These are phyloP conservation scores for Drosophila subquinaria DNA, from an alignment of 2,888 invertebrate species.

Conservation along the genomic window DNA sequence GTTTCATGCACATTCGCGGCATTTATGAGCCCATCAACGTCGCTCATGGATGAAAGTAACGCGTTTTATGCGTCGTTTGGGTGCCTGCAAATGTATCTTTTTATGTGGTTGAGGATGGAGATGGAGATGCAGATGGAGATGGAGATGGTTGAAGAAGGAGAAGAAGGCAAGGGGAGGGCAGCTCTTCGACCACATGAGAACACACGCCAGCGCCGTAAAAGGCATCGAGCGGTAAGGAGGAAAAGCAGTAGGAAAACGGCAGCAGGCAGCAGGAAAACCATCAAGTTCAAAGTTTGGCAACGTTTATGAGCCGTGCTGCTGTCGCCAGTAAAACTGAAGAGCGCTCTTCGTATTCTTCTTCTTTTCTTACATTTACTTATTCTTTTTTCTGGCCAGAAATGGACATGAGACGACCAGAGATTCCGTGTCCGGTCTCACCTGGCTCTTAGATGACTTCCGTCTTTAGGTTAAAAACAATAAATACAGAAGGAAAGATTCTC, in stretches of 20 bases:
- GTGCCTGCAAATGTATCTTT: constrained; percentile 81
- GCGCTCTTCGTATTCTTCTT: constrained; percentile 8
- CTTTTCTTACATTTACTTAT: background rate
- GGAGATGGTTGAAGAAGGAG: background rate
- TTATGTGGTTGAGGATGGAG: constrained; percentile 66
- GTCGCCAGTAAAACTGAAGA: constrained; percentile 73
- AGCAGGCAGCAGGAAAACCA: constrained; percentile 63
- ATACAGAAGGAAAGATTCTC: no score
- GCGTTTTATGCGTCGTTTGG: constrained; percentile 82
- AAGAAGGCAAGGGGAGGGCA: background rate
- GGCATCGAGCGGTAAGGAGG: constrained; percentile 31
- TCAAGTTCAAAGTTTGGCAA: constrained; percentile 83
- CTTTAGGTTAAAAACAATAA: no score
- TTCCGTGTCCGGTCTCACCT: constrained; percentile 32
- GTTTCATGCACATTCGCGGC: constrained; percentile 83
- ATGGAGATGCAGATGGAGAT: background rate
- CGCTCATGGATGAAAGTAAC: constrained; percentile 83
- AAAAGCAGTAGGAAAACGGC: constrained; percentile 2
- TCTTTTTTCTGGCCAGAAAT: constrained; percentile 8
- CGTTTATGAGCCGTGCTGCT: constrained; percentile 77
- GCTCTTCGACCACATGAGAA: constrained; percentile 53
- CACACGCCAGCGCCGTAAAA: constrained; percentile 76
- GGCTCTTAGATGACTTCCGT: constrained; percentile 1
- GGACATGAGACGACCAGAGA: background rate
- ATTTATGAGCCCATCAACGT: constrained; percentile 83